phyloP scores from a whole-genome alignment of 2,888 invertebrate species.

The Harpalus rufipes region DNA sequence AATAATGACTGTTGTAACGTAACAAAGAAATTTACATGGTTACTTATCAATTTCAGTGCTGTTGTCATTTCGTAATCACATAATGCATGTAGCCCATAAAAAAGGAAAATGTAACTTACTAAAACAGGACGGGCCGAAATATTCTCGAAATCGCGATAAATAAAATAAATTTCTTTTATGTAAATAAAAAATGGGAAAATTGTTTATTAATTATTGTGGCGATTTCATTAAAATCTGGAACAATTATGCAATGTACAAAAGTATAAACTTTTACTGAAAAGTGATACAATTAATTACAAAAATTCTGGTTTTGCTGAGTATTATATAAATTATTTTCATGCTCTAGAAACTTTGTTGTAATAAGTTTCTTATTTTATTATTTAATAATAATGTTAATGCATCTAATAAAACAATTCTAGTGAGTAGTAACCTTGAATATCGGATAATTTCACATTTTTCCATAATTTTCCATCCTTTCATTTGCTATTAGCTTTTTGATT shows the following conservation, averaged over 20 bases:
- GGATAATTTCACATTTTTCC: slow-evolving; percentile 39
- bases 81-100: too few species aligned
- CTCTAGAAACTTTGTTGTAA: slow-evolving; percentile 40
- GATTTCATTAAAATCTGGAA: slow-evolving; percentile 45
- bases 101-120: too few species aligned
- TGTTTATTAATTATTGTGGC: not conserved
- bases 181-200: not conserved
- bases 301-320: slow-evolving; percentile 45
- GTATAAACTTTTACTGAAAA: slow-evolving; percentile 47
- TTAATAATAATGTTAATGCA: slow-evolving; percentile 22
- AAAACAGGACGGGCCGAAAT: too few species aligned
- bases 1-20: too few species aligned
- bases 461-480: slow-evolving; percentile 6
- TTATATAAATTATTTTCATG: slow-evolving; percentile 55
- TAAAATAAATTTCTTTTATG: too few species aligned
- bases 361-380: slow-evolving; percentile 45
- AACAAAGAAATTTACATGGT: too few species aligned
- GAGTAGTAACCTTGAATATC: slow-evolving; percentile 35
- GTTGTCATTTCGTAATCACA: too few species aligned
- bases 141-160: too few species aligned
- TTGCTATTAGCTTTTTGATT: slow-evolving; percentile 27
- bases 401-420: slow-evolving; percentile 8
- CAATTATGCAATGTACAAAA: slow-evolving; percentile 45
- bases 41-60: too few species aligned
- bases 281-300: slow-evolving; percentile 51